Base-by-base conservation (phyloP, 1,140 invertebrate species). In the Palaemon carinicauda region DNA sequence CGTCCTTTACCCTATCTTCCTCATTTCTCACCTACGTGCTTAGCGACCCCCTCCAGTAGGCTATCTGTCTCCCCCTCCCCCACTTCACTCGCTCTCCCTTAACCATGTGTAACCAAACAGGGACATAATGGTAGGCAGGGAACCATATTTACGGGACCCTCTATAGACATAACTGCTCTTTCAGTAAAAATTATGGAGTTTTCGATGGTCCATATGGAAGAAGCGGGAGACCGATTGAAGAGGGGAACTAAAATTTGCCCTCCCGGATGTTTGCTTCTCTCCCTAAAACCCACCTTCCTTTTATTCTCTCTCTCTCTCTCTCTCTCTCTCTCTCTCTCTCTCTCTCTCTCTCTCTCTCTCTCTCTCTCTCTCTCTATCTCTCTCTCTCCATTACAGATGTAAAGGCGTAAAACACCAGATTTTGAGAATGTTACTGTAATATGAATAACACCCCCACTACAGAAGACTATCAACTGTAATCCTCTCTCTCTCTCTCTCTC, bases 61-160 rank as follows among this genome's bases (percentile, higher is more conserved):
- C n/a, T n/a, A 10, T 29, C 21, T 29, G 10, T n/a, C 21, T 29
- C n/a, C 3, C n/a, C 21, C 21, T 5, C 10, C 19, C 4, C 21
- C 17, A 3, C 9, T 17, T n/a, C 65, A 24, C 65, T 17, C n/a
- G 12, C 24, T 10, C 65, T 31, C 65, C 24, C 24, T 69, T 69
- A 69, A 69, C 65, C 65, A 69, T 69, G 65, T 69, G 65, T 69
- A 69, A 69, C 65, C 65, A 69, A 69, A 69, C 65, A 69, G 65
- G 65, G 9, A 41, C 65, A 17, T 69, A 27, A 69, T 69, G 65
- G 3, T 69, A 27, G 65, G 65, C 24, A 69, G n/a, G 24, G 17
- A 31, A 31, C n/a, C 41, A 69, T 69, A 69, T 69, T 69, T 69
- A 69, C 65, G 24, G 65, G 14, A 41, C 65, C 29, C 21, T 27